Base-by-base conservation (phyloP, 2,888 invertebrate genomes). In the Noctua janthina region DNA sequence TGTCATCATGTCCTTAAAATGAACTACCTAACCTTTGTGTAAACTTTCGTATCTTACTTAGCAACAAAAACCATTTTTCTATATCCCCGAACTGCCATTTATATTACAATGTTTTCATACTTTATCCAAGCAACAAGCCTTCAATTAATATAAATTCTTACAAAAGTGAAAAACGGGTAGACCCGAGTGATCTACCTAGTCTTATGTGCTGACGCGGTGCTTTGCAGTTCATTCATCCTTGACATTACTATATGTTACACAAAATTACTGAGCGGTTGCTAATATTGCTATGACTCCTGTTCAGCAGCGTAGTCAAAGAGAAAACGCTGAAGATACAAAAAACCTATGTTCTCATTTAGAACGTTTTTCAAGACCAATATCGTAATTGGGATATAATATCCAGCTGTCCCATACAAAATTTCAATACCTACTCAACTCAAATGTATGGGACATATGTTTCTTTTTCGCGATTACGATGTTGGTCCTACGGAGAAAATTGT, bases 91-190 rank as follows among this genome's bases (percentile, higher is more conserved):
- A 74, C 67, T 62, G 59, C 6, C 17, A 23, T 54, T 15, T 35
- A 15, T 43, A 23, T 35, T 20, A 29, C 35, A 62, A 70, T 43
- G 3, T 62, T 39, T 71, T 13, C 59, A 59, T 51, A 68, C 68
- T 49, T 62, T 68, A 35, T n/a, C 20, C 13, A 10, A 59, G 2
- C 49, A 64, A 56, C 71, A 39, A 49, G 68, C 46, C 69, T 76
- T 62, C 29, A 23, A 73, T 76, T 70, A 74, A 64, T 77, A 81
- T 35, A 86, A 86, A 87, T 82, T 73, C 81, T 82, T 88, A 88
- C 82, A 88, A 88, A 89, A 89, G 90, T 88, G 86, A 76, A 89
- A 88, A 88, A 88, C 43, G 69, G 73, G 67, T 71, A 78, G 70
- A 78, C 74, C 11, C 64, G 43, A 39, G 72, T 59, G 73, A 67